A percentile compares a stretch with the other conserved stretches of the same genome.
These are phyloP conservation scores for Muntiacus muntjak DNA, from an alignment of 2,113 vertebrate species.

Conservation along the genomic window DNA sequence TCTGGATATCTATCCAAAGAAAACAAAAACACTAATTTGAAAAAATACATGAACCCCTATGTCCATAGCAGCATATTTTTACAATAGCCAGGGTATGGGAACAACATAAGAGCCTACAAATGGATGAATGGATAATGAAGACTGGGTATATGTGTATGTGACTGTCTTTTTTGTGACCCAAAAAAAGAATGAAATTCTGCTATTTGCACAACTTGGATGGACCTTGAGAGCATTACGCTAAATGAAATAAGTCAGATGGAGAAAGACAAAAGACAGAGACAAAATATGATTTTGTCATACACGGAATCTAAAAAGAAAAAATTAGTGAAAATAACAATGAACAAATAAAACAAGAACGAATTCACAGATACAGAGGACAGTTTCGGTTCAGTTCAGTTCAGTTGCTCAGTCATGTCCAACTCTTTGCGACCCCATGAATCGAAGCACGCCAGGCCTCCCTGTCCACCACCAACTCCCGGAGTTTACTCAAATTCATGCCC, in stretches of 20 bases:
- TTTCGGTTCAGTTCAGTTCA: background rate
- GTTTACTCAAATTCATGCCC: too few relatives aligned
- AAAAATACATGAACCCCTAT: background rate
- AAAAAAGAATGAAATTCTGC: background rate
- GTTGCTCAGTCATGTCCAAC: too few relatives aligned
- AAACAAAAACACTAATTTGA: background rate
- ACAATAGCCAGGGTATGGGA: background rate
- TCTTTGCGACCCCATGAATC: too few relatives aligned
- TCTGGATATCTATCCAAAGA: background rate
- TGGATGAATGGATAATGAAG: background rate
- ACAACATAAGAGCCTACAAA: rapidly evolving
- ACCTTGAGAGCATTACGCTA: background rate
- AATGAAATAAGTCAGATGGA: background rate
- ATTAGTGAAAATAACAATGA: background rate
- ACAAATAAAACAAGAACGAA: background rate
- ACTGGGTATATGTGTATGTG: background rate
- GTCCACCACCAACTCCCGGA: too few relatives aligned
- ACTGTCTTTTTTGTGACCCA: background rate
- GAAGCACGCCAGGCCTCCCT: too few relatives aligned
- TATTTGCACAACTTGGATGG: background rate
- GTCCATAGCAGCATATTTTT: background rate
- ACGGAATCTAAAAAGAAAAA: background rate
- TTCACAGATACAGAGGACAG: background rate
- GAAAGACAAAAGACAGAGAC: background rate
- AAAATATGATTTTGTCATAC: background rate